These are phyloP conservation scores for Drosophila tristis DNA, from an alignment of 1,140 invertebrate genomes.

Conservation along the genomic window DNA sequence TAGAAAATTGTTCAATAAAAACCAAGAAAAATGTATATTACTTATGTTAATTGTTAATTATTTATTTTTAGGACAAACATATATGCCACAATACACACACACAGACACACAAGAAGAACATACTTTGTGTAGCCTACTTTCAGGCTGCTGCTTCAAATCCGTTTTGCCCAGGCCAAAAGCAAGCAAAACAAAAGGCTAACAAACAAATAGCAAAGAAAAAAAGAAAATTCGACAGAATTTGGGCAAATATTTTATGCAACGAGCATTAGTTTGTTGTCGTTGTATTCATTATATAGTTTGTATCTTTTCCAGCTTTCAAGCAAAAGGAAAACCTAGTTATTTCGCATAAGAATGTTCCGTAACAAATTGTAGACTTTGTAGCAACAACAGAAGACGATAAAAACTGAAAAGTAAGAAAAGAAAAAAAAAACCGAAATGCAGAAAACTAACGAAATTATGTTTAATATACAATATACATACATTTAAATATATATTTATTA, in stretches of 20 bases:
- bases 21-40: conserved; percentile 13
- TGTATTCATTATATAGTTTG: conserved; percentile 34
- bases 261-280: conserved; percentile 54
- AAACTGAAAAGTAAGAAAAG: conserved; percentile 71
- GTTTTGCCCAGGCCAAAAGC: conserved; percentile 48
- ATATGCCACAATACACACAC: not conserved
- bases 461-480: conserved; percentile 66
- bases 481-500: conserved; percentile 57
- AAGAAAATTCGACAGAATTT: conserved; percentile 28
- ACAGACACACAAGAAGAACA: conserved; percentile 7
- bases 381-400: conserved; percentile 80
- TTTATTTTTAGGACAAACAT: not conserved
- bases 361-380: conserved; percentile 79
- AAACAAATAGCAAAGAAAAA: conserved; percentile 7
- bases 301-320: conserved; percentile 30
- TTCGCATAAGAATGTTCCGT: conserved; percentile 80
- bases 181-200: conserved; percentile 22
- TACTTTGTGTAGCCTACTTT: conserved; percentile 46
- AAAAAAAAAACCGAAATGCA: conserved; percentile 15
- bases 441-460: conserved; percentile 70
- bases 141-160: conserved; percentile 18
- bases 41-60: conserved; percentile 31
- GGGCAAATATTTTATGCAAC: conserved; percentile 47
- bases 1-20: conserved; percentile 51
- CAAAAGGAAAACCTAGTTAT: conserved; percentile 35